Conservation (phyloP, 35 echinoderm and acorn worm genomes). For the Apostichopus californicus region DNA sequence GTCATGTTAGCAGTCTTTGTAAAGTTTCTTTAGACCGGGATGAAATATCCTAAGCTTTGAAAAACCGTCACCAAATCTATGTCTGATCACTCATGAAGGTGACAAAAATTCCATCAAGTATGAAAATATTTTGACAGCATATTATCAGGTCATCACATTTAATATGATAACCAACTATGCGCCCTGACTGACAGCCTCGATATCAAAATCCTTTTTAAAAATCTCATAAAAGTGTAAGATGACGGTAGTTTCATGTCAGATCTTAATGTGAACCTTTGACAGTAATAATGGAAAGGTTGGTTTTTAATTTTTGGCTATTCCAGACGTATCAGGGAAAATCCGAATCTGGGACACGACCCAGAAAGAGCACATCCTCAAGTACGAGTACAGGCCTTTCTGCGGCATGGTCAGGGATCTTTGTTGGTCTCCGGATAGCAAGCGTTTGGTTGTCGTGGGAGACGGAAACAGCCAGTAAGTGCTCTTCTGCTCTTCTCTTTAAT, state of each 20-base stretch:
- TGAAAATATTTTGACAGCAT: too few species aligned
- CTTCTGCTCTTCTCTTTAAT: too few species aligned
- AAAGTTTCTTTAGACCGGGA: too few species aligned
- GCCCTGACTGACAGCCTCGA: too few species aligned
- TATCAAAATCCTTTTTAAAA: background rate
- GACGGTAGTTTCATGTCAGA: background rate
- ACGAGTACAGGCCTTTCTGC: slow-evolving; percentile 66
- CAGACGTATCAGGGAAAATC: slow-evolving; percentile 80
- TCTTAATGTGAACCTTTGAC: background rate
- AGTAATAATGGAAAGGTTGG: background rate
- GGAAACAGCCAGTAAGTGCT: slow-evolving; percentile 75
- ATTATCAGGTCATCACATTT: too few species aligned
- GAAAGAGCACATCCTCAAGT: slow-evolving; percentile 72
- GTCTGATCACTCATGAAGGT: too few species aligned
- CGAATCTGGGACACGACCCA: slow-evolving; percentile 94
- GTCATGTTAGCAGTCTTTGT: too few species aligned
- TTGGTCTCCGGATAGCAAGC: slow-evolving; percentile 87
- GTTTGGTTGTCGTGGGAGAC: slow-evolving; percentile 70
- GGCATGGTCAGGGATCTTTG: slow-evolving; percentile 75
- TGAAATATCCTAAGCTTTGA: too few species aligned
- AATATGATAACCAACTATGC: too few species aligned
- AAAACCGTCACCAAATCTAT: too few species aligned
- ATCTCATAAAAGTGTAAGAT: background rate
- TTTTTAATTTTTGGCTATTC: background rate
- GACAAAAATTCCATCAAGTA: too few species aligned